Base-by-base conservation (phyloP, 2,888 invertebrate species). In the Rhopalosiphum nymphaeae region DNA sequence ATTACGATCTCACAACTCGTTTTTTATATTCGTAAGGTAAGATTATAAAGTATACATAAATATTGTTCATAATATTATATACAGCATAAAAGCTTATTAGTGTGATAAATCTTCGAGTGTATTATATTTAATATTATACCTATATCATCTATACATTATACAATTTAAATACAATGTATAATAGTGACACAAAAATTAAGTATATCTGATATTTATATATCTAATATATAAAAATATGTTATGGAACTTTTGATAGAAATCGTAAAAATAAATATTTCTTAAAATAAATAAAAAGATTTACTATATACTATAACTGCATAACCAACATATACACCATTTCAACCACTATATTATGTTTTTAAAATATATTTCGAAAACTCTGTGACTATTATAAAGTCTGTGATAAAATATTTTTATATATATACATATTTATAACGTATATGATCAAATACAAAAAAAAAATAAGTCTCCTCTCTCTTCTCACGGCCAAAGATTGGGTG, bases 401-500 rank as follows among this genome's bases (percentile, higher is more conserved):
- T 94, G 61, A 91, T 86, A 93, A 94, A 94, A 94, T 91, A 94
- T 94, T 94, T 94, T 86, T 91, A 61, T 86, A 86, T 67, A 88
- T 49, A 88, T 53, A 53, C 53, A 85, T 67, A 53, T 78, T 78
- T 78, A 78, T 36, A 78, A 78, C 26, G 36, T 91, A 91, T 53
- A 86, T 57, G 91, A 91, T 94, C 94, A 85, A 94, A 94, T 91
- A 94, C 61, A 91, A 86, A 90, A 93, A 86, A 90, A 93, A 94
- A 87, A 94, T 84, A 94, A 91, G 91, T 94, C 67, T 94, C 90
- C 94, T 94, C 94, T 94, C 94, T 94, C 94, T 94, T 94, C 94
- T 94, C 94, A 94, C 94, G 94, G 94, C 94, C 94, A 94, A 94
- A 94, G 94, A 94, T 94, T 94, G 94, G 94, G 94, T 90, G 94